These are phyloP conservation scores for Sinopyrophorus schimmeli DNA, from an alignment of 2,888 invertebrate genomes.

Conservation along the genomic window DNA sequence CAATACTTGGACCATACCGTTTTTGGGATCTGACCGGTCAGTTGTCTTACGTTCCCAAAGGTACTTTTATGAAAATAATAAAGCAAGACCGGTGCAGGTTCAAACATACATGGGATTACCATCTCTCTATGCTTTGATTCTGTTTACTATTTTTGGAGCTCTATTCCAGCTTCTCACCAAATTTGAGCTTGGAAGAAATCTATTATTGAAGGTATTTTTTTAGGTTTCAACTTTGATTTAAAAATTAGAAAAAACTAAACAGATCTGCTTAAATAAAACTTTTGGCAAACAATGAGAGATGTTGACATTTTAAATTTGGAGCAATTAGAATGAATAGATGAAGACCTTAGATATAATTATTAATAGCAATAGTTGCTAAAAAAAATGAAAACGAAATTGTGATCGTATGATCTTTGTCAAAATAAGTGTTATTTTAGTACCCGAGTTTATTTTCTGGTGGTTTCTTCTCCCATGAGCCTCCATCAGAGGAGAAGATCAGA, in stretches of 20 bases:
- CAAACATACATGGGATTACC: constrained; percentile 64
- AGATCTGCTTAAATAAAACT: too few relatives aligned
- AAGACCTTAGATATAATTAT: too few relatives aligned
- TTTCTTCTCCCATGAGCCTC: constrained; percentile 67
- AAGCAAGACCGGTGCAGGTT: constrained; percentile 78
- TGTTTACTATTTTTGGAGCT: constrained; percentile 60
- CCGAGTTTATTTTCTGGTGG: constrained; percentile 70
- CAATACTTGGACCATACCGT: constrained; percentile 60
- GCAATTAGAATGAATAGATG: too few relatives aligned
- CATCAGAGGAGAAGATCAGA: constrained; percentile 63
- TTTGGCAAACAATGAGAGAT: too few relatives aligned
- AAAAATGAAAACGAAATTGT: too few relatives aligned
- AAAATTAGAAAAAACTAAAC: too few relatives aligned
- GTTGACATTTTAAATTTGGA: too few relatives aligned
- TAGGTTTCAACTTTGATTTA: too few relatives aligned
- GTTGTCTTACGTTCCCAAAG: constrained; percentile 83
- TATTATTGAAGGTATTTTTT: constrained; percentile 69
- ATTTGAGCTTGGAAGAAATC: constrained; percentile 62
- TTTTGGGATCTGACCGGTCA: constrained; percentile 82
- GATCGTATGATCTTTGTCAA: too few relatives aligned
- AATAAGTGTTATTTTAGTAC: constrained; percentile 37
- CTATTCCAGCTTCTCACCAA: constrained; percentile 66
- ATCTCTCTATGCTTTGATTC: constrained; percentile 59
- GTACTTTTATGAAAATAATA: constrained; percentile 67
- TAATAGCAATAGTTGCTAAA: too few relatives aligned